Evolutionary conservation across 2,113 vertebrate species (phyloP).

Genomic region (Leucosticte australis): DNA sequence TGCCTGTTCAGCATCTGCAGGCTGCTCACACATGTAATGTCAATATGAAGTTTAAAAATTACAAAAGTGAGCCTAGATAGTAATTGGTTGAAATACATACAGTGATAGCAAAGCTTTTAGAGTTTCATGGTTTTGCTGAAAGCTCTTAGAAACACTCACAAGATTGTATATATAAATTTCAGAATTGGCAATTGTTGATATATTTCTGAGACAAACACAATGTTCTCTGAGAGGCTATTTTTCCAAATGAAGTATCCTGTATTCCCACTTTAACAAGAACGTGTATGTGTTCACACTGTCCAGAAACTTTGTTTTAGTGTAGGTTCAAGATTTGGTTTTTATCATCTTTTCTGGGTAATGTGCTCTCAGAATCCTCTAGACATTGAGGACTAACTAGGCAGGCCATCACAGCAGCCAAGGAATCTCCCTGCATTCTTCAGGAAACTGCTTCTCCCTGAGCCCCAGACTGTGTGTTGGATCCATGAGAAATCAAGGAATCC

Average conservation of each 20-base stretch:
- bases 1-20: slow-evolving; percentile 15
- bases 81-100: not conserved
- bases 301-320: not conserved
- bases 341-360: not conserved
- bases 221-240: not conserved
- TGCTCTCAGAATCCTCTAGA: not conserved
- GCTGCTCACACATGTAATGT: not conserved
- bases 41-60: not conserved
- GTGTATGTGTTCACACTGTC: not conserved
- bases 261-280: not conserved
- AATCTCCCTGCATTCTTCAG: not conserved
- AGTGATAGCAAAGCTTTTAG: not conserved
- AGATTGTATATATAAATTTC: not conserved
- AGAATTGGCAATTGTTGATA: not conserved
- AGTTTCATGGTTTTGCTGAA: not conserved
- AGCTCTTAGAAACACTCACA: not conserved
- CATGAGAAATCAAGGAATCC: not conserved
- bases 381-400: not conserved
- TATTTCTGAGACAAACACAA: not conserved
- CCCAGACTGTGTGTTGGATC: not conserved
- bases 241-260: not conserved
- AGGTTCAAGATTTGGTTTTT: not conserved
- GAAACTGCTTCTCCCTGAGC: not conserved
- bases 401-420: not conserved
- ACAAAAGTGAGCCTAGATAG: not conserved